Percentiles rank a stretch among this genome's conserved stretches.
Evolutionary conservation across 2,113 vertebrate species (phyloP).

Genomic region (Macaca nemestrina): DNA sequence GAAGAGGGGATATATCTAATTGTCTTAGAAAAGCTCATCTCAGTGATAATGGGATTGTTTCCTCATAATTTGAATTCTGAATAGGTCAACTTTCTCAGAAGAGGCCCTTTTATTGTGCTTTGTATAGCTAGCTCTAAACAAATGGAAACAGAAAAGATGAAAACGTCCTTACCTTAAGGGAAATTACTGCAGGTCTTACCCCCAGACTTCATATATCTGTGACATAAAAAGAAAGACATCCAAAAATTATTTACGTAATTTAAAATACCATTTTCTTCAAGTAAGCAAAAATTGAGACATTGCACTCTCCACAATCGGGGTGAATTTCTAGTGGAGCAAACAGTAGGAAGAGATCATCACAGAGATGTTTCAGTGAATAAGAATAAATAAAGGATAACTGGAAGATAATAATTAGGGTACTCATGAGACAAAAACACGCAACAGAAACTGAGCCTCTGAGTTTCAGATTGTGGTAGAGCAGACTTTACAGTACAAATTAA

Average conservation of each 20-base stretch:
- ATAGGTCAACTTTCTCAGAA: neutral
- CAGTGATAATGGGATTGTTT: neutral
- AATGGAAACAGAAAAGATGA: neutral
- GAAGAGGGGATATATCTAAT: neutral
- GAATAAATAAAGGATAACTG: neutral
- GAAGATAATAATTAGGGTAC: neutral
- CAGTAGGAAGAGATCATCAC: neutral
- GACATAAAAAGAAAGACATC: constrained; percentile 43
- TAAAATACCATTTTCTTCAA: neutral
- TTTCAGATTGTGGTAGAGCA: neutral
- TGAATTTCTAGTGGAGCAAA: neutral
- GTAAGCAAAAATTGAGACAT: neutral
- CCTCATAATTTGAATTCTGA: neutral
- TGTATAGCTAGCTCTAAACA: neutral
- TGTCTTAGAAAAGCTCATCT: neutral
- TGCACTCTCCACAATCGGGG: neutral
- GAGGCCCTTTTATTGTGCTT: neutral
- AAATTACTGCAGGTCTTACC: neutral
- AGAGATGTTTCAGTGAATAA: neutral
- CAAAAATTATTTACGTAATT: neutral
- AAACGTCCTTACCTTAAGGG: constrained; percentile 44
- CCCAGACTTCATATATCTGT: neutral
- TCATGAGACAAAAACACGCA: neutral
- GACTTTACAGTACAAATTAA: neutral
- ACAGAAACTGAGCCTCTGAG: neutral